Evolutionary conservation across 2,113 vertebrate species (phyloP), one percentile per base, ranked within the genome.

Genomic region (Trematocara stigmaticum): DNA sequence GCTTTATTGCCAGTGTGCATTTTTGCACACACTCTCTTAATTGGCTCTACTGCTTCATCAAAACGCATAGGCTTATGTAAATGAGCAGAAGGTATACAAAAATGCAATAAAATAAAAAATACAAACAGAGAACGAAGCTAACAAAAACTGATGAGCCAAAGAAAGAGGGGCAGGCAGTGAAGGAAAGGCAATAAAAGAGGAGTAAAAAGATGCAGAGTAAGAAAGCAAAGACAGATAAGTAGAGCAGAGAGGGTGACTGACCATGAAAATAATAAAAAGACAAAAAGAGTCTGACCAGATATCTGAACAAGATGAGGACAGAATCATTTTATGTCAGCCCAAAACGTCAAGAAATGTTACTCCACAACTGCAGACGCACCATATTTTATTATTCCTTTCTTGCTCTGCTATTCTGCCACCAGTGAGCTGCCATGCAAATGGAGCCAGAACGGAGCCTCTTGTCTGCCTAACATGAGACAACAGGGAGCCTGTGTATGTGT

Each of bases 381-480:
- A 2, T 45, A 78, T 83, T 56, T 81, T 53, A 71, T 81, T 76
- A 81, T 84, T 38, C 69, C 9, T 18, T 26, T 78, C 78, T 79
- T 61, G 59, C 12, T 52, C 52, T 81, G 15, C 23, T 3, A 7
- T 42, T 16, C 78, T 81, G 49, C 76, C 79, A 66, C 69, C 23
- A 57, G 35, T 20, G 56, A 51, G 66, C 55, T 13, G 29, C 81
- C 88, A 95, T 93, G 93, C 91, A 92, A 94, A 93, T 87, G 35
- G 55, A 78, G 81, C 83, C 85, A 79, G 88, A 91, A 82, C 84
- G 84, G 78, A 88, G 84, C 47, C 71, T 86, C 85, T 78, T 57
- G 87, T 89, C 84, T 74, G 81, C 79, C 84, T 93, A 93, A 94
- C 88, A 86, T 64, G 71, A 94, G 89, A 51, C 80, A 89, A 93